Evolutionary conservation across 2,888 invertebrate genomes (phyloP).

Genomic region (Temnothorax ravouxi): DNA sequence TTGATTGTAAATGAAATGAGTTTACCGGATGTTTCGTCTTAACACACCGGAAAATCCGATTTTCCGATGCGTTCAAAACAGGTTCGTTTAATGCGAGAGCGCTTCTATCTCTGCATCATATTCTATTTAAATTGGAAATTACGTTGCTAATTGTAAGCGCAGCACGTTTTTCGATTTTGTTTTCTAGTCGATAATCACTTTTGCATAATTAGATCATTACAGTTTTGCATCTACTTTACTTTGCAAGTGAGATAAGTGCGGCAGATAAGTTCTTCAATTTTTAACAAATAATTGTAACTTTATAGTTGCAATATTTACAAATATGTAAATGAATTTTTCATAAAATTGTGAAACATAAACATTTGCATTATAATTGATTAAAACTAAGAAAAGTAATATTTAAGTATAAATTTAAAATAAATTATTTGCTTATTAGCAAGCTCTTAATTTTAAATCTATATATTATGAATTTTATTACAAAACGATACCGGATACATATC

Average conservation of each 20-base stretch:
- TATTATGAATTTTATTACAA: neutral
- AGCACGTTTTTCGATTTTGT: conserved; percentile 37
- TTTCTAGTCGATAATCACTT: conserved; percentile 29
- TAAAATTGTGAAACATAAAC: neutral
- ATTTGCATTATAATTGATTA: neutral
- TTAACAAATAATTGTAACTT: neutral
- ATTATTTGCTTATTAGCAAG: neutral
- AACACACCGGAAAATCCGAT: conserved; percentile 49
- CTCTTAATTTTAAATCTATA: neutral
- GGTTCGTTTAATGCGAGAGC: conserved; percentile 31
- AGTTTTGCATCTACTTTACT: conserved; percentile 4
- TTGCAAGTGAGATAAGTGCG: neutral
- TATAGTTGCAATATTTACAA: neutral
- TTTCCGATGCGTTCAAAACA: conserved; percentile 38
- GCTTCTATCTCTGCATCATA: conserved; percentile 35
- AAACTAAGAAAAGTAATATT: neutral
- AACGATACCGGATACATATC: neutral
- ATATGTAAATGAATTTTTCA: neutral
- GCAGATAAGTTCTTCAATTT: conserved; percentile 1
- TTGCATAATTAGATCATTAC: conserved; percentile 30
- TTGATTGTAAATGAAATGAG: conserved; percentile 29
- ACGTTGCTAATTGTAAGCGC: conserved; percentile 33
- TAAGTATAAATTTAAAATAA: neutral
- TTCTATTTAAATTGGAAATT: conserved; percentile 50
- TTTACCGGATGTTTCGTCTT: conserved; percentile 37